phyloP scores from a whole-genome alignment of 2,888 invertebrate genomes.

The Bombylius discolor region DNA sequence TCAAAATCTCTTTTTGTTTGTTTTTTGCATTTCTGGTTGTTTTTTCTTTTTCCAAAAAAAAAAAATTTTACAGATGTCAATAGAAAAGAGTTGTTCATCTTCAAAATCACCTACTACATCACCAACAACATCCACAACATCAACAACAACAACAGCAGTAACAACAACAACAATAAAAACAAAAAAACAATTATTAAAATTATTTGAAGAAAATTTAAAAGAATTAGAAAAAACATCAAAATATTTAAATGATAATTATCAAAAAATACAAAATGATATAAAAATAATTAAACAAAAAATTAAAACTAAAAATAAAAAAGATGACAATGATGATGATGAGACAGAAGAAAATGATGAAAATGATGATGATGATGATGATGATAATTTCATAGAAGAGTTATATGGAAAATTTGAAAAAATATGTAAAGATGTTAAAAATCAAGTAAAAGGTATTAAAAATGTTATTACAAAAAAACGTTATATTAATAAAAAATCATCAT shows the following conservation, averaged over 20 bases:
- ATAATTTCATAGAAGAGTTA: not conserved
- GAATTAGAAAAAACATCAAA: not conserved
- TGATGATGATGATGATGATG: not conserved
- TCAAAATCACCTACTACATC: not conserved
- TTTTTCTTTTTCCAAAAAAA: constrained; percentile 1
- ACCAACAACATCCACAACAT: not conserved
- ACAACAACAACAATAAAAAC: not conserved
- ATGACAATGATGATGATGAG: not conserved
- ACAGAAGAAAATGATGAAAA: not conserved
- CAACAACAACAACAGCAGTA: not conserved
- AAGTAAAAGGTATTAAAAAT: not conserved
- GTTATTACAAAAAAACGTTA: not conserved
- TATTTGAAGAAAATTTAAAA: not conserved
- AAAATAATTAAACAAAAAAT: not conserved
- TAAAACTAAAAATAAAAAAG: not conserved
- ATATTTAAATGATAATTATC: not conserved
- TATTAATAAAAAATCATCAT: too few relatives aligned
- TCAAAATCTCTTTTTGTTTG: not conserved
- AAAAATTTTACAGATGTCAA: constrained; percentile 4
- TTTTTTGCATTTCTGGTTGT: constrained; percentile 8
- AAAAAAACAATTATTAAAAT: not conserved
- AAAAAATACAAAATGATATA: not conserved
- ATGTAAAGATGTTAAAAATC: not conserved
- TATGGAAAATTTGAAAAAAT: not conserved
- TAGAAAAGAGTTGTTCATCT: not conserved